Percentiles rank a stretch among this genome's conserved stretches.
Conservation (phyloP, 2,888 invertebrate species). For the Heteropelma amictum region DNA sequence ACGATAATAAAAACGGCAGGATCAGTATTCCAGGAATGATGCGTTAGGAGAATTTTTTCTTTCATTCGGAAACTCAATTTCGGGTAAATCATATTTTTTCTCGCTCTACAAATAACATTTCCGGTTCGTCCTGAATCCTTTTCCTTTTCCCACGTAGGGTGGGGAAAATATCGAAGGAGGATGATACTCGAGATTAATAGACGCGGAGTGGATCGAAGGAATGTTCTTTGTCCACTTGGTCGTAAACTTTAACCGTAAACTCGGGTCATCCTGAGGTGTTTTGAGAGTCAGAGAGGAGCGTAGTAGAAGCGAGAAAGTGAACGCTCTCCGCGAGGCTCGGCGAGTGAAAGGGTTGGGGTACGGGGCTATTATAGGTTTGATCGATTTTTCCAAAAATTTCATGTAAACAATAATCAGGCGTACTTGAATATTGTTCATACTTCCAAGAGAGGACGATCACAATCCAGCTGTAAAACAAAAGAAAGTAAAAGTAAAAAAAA, state of each 20-base stretch:
- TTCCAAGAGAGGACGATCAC: too few relatives aligned
- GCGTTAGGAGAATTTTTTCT: too few relatives aligned
- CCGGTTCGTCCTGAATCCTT: background rate
- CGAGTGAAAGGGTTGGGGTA: constrained; percentile 41
- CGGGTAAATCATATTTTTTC: too few relatives aligned
- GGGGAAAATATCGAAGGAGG: background rate
- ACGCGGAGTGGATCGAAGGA: constrained; percentile 51
- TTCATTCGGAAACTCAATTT: too few relatives aligned
- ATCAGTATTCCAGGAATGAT: too few relatives aligned
- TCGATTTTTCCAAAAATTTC: background rate
- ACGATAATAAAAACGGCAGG: too few relatives aligned
- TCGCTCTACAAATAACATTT: background rate
- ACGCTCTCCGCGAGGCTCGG: constrained; percentile 18
- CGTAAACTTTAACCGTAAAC: constrained; percentile 22
- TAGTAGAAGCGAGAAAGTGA: constrained; percentile 53
- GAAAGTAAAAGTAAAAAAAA: too few relatives aligned
- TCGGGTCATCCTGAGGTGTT: constrained; percentile 3
- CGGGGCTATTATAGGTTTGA: background rate
- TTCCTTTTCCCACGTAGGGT: background rate
- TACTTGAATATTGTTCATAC: too few relatives aligned
- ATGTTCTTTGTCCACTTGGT: constrained; percentile 68
- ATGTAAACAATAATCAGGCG: too few relatives aligned
- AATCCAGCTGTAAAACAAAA: too few relatives aligned
- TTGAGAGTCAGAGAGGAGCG: constrained; percentile 50
- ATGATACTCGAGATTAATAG: constrained; percentile 1